Evolutionary conservation across 2,797 vertebrate genomes (phyloP).

Genomic region (Stomatorhinus walkeri): DNA sequence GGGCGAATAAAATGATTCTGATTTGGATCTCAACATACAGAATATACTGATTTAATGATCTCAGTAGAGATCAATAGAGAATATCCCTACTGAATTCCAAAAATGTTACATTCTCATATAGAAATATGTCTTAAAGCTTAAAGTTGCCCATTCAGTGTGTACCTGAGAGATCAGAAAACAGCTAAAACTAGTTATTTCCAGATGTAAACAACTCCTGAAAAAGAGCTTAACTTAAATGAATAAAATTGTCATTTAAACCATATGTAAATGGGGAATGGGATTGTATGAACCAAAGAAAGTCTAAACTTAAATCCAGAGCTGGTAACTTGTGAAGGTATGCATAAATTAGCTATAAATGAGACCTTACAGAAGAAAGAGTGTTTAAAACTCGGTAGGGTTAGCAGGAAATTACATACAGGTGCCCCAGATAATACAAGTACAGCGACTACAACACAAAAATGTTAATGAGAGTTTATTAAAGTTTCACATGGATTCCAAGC

Average conservation of each 20-base stretch:
- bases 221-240: background rate
- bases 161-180: background rate
- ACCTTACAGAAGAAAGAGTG: background rate
- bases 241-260: background rate
- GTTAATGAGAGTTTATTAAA: slow-evolving; percentile 40
- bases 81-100: background rate
- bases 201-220: background rate
- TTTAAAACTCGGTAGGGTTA: background rate
- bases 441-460: slow-evolving; percentile 33
- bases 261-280: background rate
- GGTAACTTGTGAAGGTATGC: background rate
- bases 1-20: background rate
- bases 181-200: background rate
- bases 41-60: background rate
- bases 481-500: slow-evolving; percentile 12
- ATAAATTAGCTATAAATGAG: background rate
- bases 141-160: background rate
- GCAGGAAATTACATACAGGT: slow-evolving; percentile 45
- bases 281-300: background rate
- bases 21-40: background rate
- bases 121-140: background rate
- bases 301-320: background rate
- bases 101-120: background rate
- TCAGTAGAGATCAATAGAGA: background rate
- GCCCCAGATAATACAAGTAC: slow-evolving; percentile 36